Evolutionary conservation across 2,888 invertebrate genomes (phyloP).

Genomic region (Reticulitermes lucifugus): DNA sequence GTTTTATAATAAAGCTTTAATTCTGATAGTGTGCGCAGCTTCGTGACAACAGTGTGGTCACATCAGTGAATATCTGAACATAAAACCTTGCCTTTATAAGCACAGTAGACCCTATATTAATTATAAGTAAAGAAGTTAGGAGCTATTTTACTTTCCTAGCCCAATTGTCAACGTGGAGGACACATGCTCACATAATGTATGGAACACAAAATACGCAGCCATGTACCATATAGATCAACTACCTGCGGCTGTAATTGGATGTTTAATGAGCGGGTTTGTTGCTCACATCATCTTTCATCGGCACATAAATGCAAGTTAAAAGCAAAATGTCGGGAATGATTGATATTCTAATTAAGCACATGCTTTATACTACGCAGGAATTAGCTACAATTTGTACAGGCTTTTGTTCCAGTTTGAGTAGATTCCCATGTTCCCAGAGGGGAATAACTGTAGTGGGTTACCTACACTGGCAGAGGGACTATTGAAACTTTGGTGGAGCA

Average conservation of each 20-base stretch:
- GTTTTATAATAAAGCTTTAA: too few species aligned
- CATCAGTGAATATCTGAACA: background rate
- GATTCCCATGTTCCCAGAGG: constrained; percentile 39
- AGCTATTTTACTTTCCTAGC: background rate
- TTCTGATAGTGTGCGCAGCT: too few species aligned
- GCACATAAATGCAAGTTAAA: constrained; percentile 38
- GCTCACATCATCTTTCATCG: constrained; percentile 40
- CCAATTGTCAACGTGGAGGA: constrained; percentile 5
- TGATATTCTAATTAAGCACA: constrained; percentile 42
- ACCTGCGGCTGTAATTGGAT: constrained; percentile 30
- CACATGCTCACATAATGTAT: background rate
- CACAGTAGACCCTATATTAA: background rate
- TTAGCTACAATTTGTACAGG: constrained; percentile 43
- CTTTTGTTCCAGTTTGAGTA: constrained; percentile 37
- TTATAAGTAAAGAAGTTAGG: background rate
- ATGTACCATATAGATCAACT: background rate
- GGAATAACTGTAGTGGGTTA: background rate
- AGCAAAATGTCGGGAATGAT: constrained; percentile 40
- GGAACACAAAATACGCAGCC: background rate
- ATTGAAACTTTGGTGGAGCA: background rate
- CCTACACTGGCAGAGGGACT: background rate
- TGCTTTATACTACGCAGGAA: constrained; percentile 26
- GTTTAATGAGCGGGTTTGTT: constrained; percentile 44
- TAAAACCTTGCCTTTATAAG: background rate
- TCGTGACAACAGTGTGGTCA: too few species aligned